Conservation (phyloP, 2,888 invertebrate genomes). For the Andrena flavipes region DNA sequence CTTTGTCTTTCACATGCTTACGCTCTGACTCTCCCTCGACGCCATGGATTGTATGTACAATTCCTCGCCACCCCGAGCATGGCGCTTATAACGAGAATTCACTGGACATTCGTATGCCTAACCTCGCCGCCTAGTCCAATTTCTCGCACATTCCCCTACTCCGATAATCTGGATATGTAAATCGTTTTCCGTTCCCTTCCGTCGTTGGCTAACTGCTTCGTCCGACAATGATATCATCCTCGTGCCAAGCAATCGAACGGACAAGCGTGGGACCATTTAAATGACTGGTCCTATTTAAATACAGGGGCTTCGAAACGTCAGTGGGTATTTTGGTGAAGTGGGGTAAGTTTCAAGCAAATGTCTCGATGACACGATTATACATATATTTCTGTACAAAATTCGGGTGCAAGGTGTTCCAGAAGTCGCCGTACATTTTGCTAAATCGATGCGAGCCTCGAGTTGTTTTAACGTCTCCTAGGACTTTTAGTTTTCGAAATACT, state of each 20-base stretch:
- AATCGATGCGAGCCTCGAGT: background rate
- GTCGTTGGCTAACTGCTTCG: conserved; percentile 24
- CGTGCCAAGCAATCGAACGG: conserved; percentile 5
- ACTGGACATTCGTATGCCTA: no score
- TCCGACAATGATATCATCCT: background rate
- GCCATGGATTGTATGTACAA: no score
- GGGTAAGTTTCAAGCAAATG: background rate
- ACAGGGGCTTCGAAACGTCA: background rate
- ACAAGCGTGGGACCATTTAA: background rate
- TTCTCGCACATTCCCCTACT: conserved; percentile 26
- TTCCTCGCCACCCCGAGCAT: no score
- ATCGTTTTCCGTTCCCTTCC: conserved; percentile 54
- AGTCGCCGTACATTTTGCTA: background rate
- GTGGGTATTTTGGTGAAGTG: background rate
- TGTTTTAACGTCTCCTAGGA: background rate
- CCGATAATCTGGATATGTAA: conserved; percentile 55
- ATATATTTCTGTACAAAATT: background rate
- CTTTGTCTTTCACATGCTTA: no score
- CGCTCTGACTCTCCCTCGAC: no score
- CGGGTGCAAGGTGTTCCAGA: background rate
- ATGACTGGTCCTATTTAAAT: background rate
- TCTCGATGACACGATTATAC: background rate
- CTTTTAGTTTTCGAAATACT: background rate
- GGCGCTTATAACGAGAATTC: no score
- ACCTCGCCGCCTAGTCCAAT: no score